These are phyloP conservation scores for Mormoops blainvillei DNA, from an alignment of 2,113 vertebrate species.

Conservation along the genomic window DNA sequence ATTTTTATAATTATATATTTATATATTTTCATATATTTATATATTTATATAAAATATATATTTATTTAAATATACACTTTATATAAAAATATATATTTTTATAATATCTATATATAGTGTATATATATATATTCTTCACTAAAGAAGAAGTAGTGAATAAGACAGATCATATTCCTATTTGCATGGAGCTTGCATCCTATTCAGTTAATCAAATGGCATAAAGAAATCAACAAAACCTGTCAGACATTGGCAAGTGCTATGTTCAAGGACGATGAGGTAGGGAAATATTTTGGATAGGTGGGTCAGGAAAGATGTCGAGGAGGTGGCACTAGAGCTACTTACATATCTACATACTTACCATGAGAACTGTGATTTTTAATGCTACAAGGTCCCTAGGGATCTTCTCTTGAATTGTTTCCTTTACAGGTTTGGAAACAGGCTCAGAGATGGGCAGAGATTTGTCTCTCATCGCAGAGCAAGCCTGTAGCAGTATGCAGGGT, in stretches of 20 bases:
- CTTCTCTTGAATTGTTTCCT: neutral
- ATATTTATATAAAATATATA: too few relatives aligned
- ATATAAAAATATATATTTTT: too few relatives aligned
- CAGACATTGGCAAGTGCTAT: neutral
- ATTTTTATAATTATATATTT: too few relatives aligned
- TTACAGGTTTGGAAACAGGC: neutral
- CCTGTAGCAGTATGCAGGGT: neutral
- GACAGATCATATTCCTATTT: neutral
- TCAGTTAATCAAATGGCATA: neutral
- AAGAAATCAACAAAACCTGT: neutral
- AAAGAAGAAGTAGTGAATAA: neutral
- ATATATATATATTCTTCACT: neutral
- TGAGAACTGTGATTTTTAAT: neutral
- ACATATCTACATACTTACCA: too few relatives aligned
- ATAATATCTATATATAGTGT: too few relatives aligned
- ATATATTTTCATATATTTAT: too few relatives aligned
- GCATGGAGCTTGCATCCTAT: neutral
- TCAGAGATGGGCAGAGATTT: neutral
- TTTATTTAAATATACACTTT: too few relatives aligned
- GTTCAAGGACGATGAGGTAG: neutral
- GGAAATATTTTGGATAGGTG: neutral
- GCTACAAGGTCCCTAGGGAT: neutral
- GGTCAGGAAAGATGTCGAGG: neutral
- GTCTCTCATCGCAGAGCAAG: neutral
- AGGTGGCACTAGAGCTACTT: too few relatives aligned